A percentile compares a stretch with the other conserved stretches of the same genome.
These are phyloP conservation scores for Hemiscyllium ocellatum DNA, from an alignment of 2,113 vertebrate genomes.

Conservation along the genomic window DNA sequence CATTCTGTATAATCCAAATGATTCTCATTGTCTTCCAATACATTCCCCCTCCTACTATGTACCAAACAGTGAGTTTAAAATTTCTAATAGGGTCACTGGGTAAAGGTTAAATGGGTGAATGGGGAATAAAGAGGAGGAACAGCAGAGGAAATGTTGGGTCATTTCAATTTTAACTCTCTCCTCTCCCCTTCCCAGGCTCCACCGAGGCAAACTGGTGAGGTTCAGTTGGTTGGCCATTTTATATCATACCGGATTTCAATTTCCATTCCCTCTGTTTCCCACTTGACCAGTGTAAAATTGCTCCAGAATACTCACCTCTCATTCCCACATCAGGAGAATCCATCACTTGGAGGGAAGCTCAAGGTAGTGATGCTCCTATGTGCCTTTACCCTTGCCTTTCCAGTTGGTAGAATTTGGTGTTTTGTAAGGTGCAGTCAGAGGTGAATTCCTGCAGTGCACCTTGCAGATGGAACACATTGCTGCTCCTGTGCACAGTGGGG, in stretches of 20 bases:
- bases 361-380: too few species aligned
- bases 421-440: too few species aligned
- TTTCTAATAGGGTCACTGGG: not conserved
- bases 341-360: too few species aligned
- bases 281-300: not conserved
- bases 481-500: too few species aligned
- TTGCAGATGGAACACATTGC: too few species aligned
- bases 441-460: too few species aligned
- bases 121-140: too few species aligned
- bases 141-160: not conserved
- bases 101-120: not conserved
- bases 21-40: not conserved
- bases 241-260: not conserved
- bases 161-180: not conserved
- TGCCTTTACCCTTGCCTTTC: too few species aligned
- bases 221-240: not conserved
- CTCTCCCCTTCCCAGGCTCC: not conserved
- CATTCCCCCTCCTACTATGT: not conserved
- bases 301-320: not conserved
- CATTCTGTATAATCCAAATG: not conserved
- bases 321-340: too few species aligned
- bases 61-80: not conserved
- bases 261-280: not conserved
- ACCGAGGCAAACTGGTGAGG: not conserved
- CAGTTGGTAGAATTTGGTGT: too few species aligned